Base-by-base conservation (phyloP, 1,140 invertebrate genomes). In the Procambarus clarkii region DNA sequence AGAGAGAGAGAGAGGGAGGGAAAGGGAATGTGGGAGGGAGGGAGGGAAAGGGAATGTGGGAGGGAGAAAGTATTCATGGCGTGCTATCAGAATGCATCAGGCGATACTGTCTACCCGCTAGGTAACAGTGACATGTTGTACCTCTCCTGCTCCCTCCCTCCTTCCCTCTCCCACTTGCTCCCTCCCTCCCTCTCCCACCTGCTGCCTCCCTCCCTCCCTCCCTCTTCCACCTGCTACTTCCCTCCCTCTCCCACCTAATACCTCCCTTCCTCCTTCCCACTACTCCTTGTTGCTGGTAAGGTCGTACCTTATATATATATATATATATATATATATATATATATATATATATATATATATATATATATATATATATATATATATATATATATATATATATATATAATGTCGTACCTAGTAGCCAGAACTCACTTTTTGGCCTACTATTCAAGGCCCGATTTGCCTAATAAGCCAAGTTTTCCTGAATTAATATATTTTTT, bases 1-100 rank as follows among this genome's bases (percentile, higher is more conserved):
- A 48, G 78, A 80, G 78, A 80, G 78, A 80, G 46, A 48, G 78
- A 80, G n/a, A n/a, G n/a, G n/a, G n/a, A n/a, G n/a, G n/a, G n/a
- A n/a, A n/a, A n/a, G n/a, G n/a, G n/a, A n/a, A n/a, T n/a, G n/a
- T n/a, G n/a, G n/a, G n/a, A n/a, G n/a, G n/a, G n/a, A n/a, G n/a
- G n/a, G n/a, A n/a, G 78, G 21, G 78, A 80, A 46, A 44, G 34
- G n/a, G 34, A 44, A n/a, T 15, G 48, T 9, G 44, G 4, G 44
- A 80, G 44, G n/a, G 44, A 80, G 44, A 80, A 45, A n/a, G n/a
- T 54, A 54, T 5, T 11, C 2, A 54, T 0, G 0, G 7, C 0
- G 13, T 8, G 7, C 50, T 54, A 54, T 8, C 50, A 5, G 7
- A 54, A 54, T 54, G 0, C 13, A 54, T 11, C 50, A 8, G 13